phyloP scores from a whole-genome alignment of 37 sponge, comb jelly and placozoan species.

The Ephydatia muelleri region DNA sequence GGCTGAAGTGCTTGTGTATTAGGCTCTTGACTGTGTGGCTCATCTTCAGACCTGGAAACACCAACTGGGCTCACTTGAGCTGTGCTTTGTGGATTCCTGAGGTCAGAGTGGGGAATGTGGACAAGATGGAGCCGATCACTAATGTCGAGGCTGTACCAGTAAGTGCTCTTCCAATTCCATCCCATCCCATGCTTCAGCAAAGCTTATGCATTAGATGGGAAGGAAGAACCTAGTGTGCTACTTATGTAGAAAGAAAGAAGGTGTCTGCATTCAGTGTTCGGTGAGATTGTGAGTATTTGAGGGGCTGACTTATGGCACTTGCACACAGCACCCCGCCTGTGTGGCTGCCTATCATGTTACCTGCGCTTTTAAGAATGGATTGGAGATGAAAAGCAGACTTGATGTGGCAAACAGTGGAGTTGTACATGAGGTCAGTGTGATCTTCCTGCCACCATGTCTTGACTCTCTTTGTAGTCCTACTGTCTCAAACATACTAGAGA shows the following conservation, averaged over 20 bases:
- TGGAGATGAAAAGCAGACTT: conserved; percentile 60
- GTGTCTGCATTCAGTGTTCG: conserved; percentile 95
- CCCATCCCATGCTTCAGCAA: neutral
- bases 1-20: conserved; percentile 8
- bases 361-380: conserved; percentile 61
- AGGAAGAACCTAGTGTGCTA: conserved; percentile 86
- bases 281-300: conserved; percentile 40
- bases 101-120: conserved; percentile 79
- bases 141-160: conserved; percentile 85
- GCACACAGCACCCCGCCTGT: conserved; percentile 61
- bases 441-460: neutral
- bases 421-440: conserved; percentile 64
- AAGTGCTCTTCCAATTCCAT: neutral
- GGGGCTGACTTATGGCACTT: neutral
- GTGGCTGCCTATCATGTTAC: conserved; percentile 77
- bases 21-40: conserved; percentile 3
- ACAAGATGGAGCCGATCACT: conserved; percentile 93
- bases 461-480: conserved; percentile 50
- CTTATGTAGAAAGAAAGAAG: conserved; percentile 74
- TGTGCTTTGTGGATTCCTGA: conserved; percentile 99
- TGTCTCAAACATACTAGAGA: conserved; percentile 76
- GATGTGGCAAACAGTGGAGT: conserved; percentile 47
- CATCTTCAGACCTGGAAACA: conserved; percentile 33
- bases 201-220: conserved; percentile 36
- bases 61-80: conserved; percentile 89